A percentile compares a stretch with the other conserved stretches of the same genome.
Evolutionary conservation across 1,140 invertebrate genomes (phyloP).

Genomic region (Meteorus sp.): DNA sequence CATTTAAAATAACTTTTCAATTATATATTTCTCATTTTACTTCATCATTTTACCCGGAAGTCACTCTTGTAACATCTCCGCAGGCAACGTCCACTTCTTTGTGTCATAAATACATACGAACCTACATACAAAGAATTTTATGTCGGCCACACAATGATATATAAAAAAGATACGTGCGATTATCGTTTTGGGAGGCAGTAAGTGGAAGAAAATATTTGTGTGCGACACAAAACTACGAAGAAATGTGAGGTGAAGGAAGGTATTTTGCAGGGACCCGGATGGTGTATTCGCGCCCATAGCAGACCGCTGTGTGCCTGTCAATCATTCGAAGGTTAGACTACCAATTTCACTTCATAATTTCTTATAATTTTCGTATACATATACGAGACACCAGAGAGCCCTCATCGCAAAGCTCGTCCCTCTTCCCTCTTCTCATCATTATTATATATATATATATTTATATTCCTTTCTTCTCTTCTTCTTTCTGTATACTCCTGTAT

Average conservation of each 20-base stretch:
- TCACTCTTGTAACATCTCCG: too few relatives aligned
- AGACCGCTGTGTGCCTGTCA: slow-evolving; percentile 54
- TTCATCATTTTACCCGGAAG: too few relatives aligned
- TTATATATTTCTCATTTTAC: too few relatives aligned
- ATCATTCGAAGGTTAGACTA: slow-evolving; percentile 58
- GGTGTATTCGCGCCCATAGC: slow-evolving; percentile 34
- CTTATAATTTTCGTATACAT: slow-evolving; percentile 53
- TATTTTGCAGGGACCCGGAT: not conserved
- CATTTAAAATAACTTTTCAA: too few relatives aligned
- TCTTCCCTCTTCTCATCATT: slow-evolving; percentile 30
- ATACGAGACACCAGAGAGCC: slow-evolving; percentile 38
- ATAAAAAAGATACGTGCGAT: too few relatives aligned
- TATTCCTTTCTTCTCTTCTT: slow-evolving; percentile 14
- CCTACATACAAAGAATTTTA: too few relatives aligned
- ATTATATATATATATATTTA: slow-evolving; percentile 27
- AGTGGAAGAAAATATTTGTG: too few relatives aligned
- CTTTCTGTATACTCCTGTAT: slow-evolving; percentile 6
- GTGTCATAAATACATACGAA: too few relatives aligned
- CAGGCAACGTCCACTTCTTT: too few relatives aligned
- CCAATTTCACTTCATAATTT: slow-evolving; percentile 60
- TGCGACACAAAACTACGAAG: too few relatives aligned
- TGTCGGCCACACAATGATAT: too few relatives aligned
- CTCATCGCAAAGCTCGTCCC: slow-evolving; percentile 18
- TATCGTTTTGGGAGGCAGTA: too few relatives aligned
- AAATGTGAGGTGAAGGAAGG: not conserved